These are phyloP conservation scores for Nasonovia ribisnigri DNA, from an alignment of 2,888 invertebrate genomes.

Conservation along the genomic window DNA sequence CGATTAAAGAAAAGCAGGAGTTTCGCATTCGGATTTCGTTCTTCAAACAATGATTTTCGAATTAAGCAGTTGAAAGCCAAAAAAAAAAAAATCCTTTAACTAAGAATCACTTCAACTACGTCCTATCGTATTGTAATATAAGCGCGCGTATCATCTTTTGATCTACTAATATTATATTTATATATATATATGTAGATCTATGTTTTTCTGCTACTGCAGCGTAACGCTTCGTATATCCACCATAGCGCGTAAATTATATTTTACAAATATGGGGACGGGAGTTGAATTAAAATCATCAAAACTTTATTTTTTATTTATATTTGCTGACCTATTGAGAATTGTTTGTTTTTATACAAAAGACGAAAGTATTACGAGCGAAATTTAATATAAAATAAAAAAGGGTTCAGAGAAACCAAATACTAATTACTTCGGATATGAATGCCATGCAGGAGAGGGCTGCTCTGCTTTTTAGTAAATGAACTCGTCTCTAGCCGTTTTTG, in stretches of 20 bases:
- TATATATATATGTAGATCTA: neutral
- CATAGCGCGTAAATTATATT: neutral
- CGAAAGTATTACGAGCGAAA: conserved; percentile 37
- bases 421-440: conserved; percentile 50
- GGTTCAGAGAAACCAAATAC: conserved; percentile 41
- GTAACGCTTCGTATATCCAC: neutral
- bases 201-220: neutral
- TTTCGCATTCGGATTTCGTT: neutral
- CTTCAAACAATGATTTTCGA: neutral
- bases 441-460: neutral
- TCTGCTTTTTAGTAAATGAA: conserved; percentile 47
- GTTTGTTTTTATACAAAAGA: conserved; percentile 51
- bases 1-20: neutral
- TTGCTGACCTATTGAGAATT: conserved; percentile 58
- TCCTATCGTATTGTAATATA: neutral
- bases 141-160: neutral
- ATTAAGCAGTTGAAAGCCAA: neutral
- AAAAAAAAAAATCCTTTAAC: neutral
- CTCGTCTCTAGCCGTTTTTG: conserved; percentile 1
- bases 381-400: conserved; percentile 59
- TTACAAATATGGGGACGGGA: neutral
- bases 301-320: conserved; percentile 45
- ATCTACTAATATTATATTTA: neutral
- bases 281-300: conserved; percentile 54
- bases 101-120: conserved; percentile 35